A percentile compares a stretch with the other conserved stretches of the same genome.
phyloP scores from a whole-genome alignment of 2,888 invertebrate species.

The Masnerella sp. region DNA sequence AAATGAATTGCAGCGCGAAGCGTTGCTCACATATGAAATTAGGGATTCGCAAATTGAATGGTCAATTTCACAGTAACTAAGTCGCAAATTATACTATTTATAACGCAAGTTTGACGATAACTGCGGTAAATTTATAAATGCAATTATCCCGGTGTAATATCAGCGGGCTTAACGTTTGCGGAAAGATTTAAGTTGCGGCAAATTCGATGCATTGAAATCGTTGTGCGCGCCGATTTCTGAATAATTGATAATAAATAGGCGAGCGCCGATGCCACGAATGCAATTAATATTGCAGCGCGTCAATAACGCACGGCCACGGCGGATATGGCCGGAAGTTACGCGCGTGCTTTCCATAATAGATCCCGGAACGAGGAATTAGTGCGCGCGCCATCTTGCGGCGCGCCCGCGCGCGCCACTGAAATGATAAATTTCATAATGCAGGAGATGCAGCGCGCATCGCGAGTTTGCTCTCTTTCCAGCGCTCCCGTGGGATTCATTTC shows the following conservation, averaged over 20 bases:
- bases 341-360: slow-evolving; percentile 56
- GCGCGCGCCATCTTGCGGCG: slow-evolving; percentile 49
- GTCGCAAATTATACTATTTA: slow-evolving; percentile 4
- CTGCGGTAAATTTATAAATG: slow-evolving; percentile 20
- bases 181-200: slow-evolving; percentile 23
- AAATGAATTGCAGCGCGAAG: not conserved
- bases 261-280: slow-evolving; percentile 35
- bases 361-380: slow-evolving; percentile 54
- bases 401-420: slow-evolving; percentile 45
- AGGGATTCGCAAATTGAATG: slow-evolving; percentile 9
- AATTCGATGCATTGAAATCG: slow-evolving; percentile 33
- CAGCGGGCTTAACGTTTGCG: slow-evolving; percentile 14
- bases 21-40: too few species aligned
- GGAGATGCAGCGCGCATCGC: slow-evolving; percentile 53
- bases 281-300: slow-evolving; percentile 51
- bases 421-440: slow-evolving; percentile 62
- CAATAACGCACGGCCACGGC: slow-evolving; percentile 36
- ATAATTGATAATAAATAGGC: slow-evolving; percentile 53
- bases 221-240: slow-evolving; percentile 33
- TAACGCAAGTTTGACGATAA: slow-evolving; percentile 16
- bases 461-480: slow-evolving; percentile 50
- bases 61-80: not conserved
- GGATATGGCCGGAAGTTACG: slow-evolving; percentile 45
- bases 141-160: slow-evolving; percentile 28
- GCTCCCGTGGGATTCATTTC: slow-evolving; percentile 46